Base-by-base conservation (phyloP, 2,888 invertebrate genomes). In the Latrodectus hesperus region DNA sequence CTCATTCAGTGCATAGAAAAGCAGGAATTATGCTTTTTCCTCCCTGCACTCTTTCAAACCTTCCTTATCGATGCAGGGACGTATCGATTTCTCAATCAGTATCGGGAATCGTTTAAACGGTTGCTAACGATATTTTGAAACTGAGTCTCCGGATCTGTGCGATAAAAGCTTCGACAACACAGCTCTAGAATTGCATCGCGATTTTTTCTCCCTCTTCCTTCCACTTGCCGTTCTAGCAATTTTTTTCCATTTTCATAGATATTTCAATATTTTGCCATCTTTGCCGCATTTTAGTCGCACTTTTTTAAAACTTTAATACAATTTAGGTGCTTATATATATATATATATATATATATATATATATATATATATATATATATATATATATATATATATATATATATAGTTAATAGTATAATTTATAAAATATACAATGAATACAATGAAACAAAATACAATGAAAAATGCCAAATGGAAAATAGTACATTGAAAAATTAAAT, bases 51-150 rank as follows among this genome's bases (percentile, higher is more conserved):
- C 81, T 87, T 87, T 87, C 73, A 80, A 77, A 70, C 76, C 68
- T 71, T 71, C 78, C 78, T 88, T 88, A 88, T 88, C 87, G 87
- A 88, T 83, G 86, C 87, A 51, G 83, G 38, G 83, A 74, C 84
- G 76, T 88, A 88, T 88, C 88, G 88, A 88, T 88, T 88, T 88
- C 79, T 88, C 88, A 88, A 88, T 88, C 88, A 88, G 88, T 84
- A 88, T 88, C 84, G 88, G 82, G 75, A 88, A 88, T 88, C 88
- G 88, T 88, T 88, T 84, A 88, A 84, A 84, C 88, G 83, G 86
- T 88, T 88, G 83, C 88, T 88, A 88, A 88, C 88, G 88, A 88
- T 88, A 83, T 88, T 88, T 88, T 88, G 88, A 88, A 84, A 84
- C 75, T 77, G 75, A 81, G 81, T 67, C 76, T 76, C 77, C 86